A percentile compares a stretch with the other conserved stretches of the same genome.
These are phyloP conservation scores for Ochotona curzoniae DNA, from an alignment of 2,113 vertebrate genomes.

Conservation along the genomic window DNA sequence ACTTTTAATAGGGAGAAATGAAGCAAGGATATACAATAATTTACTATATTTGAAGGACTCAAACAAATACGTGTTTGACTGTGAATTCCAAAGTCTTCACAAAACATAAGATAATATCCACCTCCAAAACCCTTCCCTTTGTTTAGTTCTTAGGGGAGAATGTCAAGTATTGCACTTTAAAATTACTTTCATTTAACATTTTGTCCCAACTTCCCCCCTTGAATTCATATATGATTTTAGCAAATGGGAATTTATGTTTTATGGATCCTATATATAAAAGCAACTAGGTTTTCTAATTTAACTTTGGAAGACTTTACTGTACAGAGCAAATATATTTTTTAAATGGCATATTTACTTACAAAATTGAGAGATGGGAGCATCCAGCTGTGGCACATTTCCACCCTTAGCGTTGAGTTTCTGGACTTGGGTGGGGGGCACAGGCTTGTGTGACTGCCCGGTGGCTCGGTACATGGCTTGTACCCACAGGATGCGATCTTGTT, in stretches of 20 bases:
- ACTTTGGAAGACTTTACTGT: conserved; percentile 61
- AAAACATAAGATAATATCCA: conserved; percentile 70
- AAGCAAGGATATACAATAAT: conserved; percentile 76
- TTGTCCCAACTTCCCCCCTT: conserved; percentile 61
- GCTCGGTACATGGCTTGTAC: conserved; percentile 99
- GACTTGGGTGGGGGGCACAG: conserved; percentile 97
- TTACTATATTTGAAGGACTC: conserved; percentile 81
- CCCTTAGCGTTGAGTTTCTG: conserved; percentile 99
- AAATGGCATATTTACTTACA: conserved; percentile 92
- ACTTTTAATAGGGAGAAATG: conserved; percentile 82
- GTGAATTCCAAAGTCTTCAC: conserved; percentile 82
- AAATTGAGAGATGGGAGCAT: conserved; percentile 99
- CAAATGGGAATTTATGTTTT: conserved; percentile 66
- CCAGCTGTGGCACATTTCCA: conserved; percentile 95
- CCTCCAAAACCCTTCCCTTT: conserved; percentile 76
- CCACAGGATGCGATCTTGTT: conserved; percentile 99
- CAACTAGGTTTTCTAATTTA: conserved; percentile 58
- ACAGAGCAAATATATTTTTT: conserved; percentile 67
- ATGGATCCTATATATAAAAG: conserved; percentile 67
- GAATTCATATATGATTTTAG: conserved; percentile 58
- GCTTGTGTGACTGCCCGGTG: conserved; percentile 98
- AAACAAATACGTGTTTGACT: conserved; percentile 79
- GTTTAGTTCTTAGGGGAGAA: conserved; percentile 66
- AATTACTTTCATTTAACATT: conserved; percentile 73
- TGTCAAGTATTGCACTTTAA: conserved; percentile 92